phyloP scores from a whole-genome alignment of 1,140 invertebrate genomes.

The Megalopta genalis region DNA sequence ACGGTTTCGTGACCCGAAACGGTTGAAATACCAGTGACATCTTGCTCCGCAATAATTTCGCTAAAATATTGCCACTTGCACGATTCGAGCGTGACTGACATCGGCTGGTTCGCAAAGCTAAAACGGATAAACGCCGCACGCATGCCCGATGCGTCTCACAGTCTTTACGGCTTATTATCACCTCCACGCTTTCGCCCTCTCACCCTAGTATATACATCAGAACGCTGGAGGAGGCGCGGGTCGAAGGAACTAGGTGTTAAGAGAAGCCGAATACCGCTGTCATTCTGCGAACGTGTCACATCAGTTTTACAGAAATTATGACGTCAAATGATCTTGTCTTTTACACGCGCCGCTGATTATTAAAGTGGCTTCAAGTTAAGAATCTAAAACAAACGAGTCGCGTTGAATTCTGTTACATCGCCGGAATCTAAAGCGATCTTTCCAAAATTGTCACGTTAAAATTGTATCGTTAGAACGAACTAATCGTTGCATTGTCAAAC shows the following conservation, averaged over 20 bases:
- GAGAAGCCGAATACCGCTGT: constrained; percentile 17
- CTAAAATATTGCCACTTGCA: constrained; percentile 55
- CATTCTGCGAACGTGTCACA: constrained; percentile 43
- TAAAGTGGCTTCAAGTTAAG: too few species aligned
- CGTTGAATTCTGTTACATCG: too few species aligned
- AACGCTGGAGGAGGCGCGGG: constrained; percentile 36
- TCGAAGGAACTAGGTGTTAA: constrained; percentile 14
- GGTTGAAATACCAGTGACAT: constrained; percentile 35
- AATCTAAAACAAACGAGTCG: too few species aligned
- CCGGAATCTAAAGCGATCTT: too few species aligned
- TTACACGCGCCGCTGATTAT: too few species aligned
- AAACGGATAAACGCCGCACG: constrained; percentile 67
- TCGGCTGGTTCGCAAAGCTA: constrained; percentile 45
- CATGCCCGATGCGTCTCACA: constrained; percentile 74
- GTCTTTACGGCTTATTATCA: constrained; percentile 77
- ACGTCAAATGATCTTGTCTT: not conserved
- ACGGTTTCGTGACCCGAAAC: not conserved
- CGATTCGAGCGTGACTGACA: constrained; percentile 44
- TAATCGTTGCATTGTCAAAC: too few species aligned
- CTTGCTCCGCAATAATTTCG: constrained; percentile 50
- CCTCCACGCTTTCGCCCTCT: constrained; percentile 71
- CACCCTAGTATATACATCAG: constrained; percentile 66
- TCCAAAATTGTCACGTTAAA: too few species aligned
- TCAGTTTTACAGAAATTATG: constrained; percentile 13
- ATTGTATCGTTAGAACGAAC: too few species aligned